Evolutionary conservation across 2,113 vertebrate genomes (phyloP), one percentile per base, ranked within the genome.

Genomic region (Baryphthengus martii): DNA sequence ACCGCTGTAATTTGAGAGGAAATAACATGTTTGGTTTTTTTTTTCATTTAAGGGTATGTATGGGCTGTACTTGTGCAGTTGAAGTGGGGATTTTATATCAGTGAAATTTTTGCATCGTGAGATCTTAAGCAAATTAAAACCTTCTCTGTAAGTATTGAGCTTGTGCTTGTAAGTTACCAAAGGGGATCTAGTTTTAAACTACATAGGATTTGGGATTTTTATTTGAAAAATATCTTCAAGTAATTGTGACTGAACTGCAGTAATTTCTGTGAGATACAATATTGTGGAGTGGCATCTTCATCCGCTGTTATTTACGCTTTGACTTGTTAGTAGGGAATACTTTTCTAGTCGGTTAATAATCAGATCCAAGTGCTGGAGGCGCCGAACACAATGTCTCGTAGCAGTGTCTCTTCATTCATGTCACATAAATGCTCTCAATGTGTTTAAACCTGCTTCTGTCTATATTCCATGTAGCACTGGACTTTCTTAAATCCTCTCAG

Each of bases 171-270:
- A 89, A 71, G 42, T 33, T 52, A 28, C 7, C 33, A 52, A 24
- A 52, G 21, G 15, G 6, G 81, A 87, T 58, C 58, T 37, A 35
- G 44, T 80, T 96, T 85, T 85, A 90, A 89, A 83, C 33, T n/a
- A 66, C 29, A 5, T 33, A 76, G 21, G 44, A 74, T 59, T 93
- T 81, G 79, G 29, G 29, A 35, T 52, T 85, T 16, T 40, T 90
- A 59, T 84, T 95, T 89, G 6, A 89, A 96, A 87, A 85, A 17
- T 12, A 56, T 93, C 93, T 95, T 63, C 67, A 93, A 85, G 85
- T 90, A 85, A 84, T 70, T 89, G 26, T 91, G 11, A 62, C 56
- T 71, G 76, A 93, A 93, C 23, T 45, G 50, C 47, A 86, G 18
- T 65, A 37, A 61, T 52, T 88, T 85, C 50, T 89, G 56, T 71